Evolutionary conservation across 2,888 invertebrate species (phyloP).

Genomic region (Papilio protenor): DNA sequence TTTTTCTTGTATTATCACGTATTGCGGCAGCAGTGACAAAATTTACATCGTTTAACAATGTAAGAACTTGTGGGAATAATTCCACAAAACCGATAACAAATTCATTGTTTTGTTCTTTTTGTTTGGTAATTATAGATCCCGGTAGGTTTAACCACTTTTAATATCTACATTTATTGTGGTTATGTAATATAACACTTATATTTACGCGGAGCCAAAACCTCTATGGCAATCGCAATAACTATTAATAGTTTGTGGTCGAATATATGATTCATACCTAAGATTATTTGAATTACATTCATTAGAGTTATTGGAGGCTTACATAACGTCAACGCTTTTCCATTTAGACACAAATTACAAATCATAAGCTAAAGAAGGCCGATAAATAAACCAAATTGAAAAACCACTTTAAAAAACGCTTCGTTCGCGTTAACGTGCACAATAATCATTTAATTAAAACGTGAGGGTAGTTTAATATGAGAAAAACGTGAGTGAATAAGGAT

Average conservation of each 20-base stretch:
- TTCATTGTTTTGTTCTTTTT: slow-evolving; percentile 33
- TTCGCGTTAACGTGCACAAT: slow-evolving; percentile 45
- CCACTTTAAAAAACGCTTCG: not conserved
- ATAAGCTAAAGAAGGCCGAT: not conserved
- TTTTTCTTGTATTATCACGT: slow-evolving; percentile 37
- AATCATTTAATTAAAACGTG: slow-evolving; percentile 49
- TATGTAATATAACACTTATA: slow-evolving; percentile 12
- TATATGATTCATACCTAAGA: not conserved
- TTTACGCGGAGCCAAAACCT: not conserved
- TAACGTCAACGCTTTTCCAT: not conserved
- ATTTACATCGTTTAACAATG: slow-evolving; percentile 40
- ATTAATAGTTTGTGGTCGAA: not conserved
- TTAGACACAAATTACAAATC: not conserved
- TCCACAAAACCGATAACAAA: slow-evolving; percentile 16
- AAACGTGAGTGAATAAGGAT: slow-evolving; percentile 67
- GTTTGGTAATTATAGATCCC: slow-evolving; percentile 15
- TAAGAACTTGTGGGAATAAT: slow-evolving; percentile 38
- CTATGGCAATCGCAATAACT: not conserved
- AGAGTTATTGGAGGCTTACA: not conserved
- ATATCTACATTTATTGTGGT: slow-evolving; percentile 1
- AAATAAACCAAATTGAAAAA: not conserved
- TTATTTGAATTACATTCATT: not conserved
- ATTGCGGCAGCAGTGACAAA: slow-evolving; percentile 37
- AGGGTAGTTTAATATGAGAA: slow-evolving; percentile 40
- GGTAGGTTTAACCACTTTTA: not conserved